Evolutionary conservation across 53 echinoderm and acorn worm species (phyloP).

Genomic region (Hippasteria phrygiana): DNA sequence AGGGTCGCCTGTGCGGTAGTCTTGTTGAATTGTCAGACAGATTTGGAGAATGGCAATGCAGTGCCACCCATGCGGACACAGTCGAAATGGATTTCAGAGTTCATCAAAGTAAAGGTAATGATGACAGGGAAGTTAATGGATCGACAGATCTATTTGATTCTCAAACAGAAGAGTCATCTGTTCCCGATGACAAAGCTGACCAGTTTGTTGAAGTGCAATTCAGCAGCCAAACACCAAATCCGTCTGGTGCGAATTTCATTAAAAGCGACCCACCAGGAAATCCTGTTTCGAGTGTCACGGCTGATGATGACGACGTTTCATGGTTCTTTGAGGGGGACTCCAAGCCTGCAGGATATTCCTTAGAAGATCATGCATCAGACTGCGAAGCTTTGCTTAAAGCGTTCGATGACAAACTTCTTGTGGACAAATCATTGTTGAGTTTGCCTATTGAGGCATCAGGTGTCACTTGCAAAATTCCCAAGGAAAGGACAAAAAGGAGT

Average conservation of each 20-base stretch:
- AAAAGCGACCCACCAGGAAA: neutral
- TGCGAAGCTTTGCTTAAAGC: neutral
- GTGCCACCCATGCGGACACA: too few relatives aligned
- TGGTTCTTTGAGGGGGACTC: slow-evolving; percentile 71
- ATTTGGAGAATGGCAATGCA: too few relatives aligned
- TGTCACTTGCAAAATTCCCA: neutral
- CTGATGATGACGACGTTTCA: slow-evolving; percentile 60
- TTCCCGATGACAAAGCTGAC: neutral
- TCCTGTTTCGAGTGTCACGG: neutral
- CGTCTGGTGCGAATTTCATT: neutral
- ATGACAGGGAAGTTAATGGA: neutral
- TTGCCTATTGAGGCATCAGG: too few relatives aligned
- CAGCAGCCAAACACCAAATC: neutral
- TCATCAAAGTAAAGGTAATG: too few relatives aligned
- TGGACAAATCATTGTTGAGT: too few relatives aligned
- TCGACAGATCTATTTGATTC: neutral
- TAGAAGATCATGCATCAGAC: slow-evolving; percentile 6
- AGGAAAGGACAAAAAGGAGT: neutral
- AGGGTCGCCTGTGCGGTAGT: too few relatives aligned
- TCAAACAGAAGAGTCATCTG: neutral
- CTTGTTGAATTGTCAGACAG: too few relatives aligned
- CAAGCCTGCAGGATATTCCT: neutral
- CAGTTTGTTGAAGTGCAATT: slow-evolving; percentile 36
- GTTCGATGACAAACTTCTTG: neutral
- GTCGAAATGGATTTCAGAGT: neutral